These are phyloP conservation scores for Mesocricetus auratus DNA, from an alignment of 2,113 vertebrate genomes.

Conservation along the genomic window DNA sequence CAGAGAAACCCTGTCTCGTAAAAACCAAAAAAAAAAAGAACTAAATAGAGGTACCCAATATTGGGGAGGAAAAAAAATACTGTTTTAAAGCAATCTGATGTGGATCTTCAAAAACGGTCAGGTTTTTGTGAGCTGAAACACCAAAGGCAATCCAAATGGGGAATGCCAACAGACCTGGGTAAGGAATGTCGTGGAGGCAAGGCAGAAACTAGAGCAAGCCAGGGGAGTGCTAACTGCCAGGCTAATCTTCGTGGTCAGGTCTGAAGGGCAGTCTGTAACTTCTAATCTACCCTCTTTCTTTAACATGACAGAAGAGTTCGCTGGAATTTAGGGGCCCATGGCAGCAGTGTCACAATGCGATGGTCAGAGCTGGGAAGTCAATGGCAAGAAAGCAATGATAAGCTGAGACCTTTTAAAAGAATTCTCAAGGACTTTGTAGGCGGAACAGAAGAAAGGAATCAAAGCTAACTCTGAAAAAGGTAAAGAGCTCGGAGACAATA, in stretches of 20 bases:
- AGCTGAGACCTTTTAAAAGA: neutral
- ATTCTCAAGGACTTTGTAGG: neutral
- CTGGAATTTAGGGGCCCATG: neutral
- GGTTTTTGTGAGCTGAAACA: constrained; percentile 8
- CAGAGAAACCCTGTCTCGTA: too few species aligned
- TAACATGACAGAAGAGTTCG: constrained; percentile 7
- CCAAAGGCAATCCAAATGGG: neutral
- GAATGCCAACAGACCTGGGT: neutral
- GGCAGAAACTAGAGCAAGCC: neutral
- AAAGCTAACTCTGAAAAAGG: neutral
- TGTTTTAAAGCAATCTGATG: neutral
- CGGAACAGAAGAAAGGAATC: neutral
- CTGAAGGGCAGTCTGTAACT: neutral
- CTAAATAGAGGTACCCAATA: constrained; percentile 6
- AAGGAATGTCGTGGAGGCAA: neutral
- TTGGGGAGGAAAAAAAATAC: neutral
- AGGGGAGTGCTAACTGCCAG: neutral
- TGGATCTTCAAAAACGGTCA: neutral
- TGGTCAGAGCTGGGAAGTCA: neutral
- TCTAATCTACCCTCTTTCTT: neutral
- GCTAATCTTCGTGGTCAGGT: constrained; percentile 11
- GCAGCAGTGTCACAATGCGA: neutral
- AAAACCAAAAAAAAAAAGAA: too few species aligned
- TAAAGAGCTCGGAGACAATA: neutral
- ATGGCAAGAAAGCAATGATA: neutral